Evolutionary conservation across 2,888 invertebrate genomes (phyloP), one percentile per base, ranked within the genome.

Genomic region (Stenolophus ochropezus): DNA sequence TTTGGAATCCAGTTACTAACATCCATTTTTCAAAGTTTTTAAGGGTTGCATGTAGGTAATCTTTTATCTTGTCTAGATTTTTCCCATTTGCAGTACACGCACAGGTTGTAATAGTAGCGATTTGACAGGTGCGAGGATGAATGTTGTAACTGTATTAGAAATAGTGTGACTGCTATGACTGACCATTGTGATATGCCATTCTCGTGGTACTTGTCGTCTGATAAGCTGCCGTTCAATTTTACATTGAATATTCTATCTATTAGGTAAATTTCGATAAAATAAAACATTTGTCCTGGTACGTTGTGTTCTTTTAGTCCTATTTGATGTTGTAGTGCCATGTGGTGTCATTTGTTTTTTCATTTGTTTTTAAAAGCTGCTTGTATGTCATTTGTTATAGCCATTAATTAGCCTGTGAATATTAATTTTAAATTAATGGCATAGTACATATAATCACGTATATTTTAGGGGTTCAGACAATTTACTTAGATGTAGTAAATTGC

Each of bases 171-270:
- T 16, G 81, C 80, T 47, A 82, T 18, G 4, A 82, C 74, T 6
- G 83, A 83, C 11, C 82, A 81, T 71, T 83, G 81, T 23, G 83
- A 74, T 11, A 74, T 79, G 11, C 82, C 82, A 78, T 82, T 82
- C 61, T 82, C 25, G 20, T 71, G 25, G 8, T 58, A 5, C 23
- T 23, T 42, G 20, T 11, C 11, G 47, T 61, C 8, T 71, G 61
- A 8, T 42, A 61, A 11, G 18, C 6, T 11, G 73, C 82, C 58
- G 71, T 82, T 20, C 8, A 82, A 21, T n/a, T 47, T 74, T 6
- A 83, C 77, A 58, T 47, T 5, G 18, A 83, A 83, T 23, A 56
- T 49, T 79, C 82, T 82, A 18, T 79, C 61, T 14, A 21, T 25
- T 6, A 81, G 58, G 33, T 82, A 83, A 23, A 78, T 83, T 61